Conservation (phyloP, 2,797 vertebrate genomes). For the Takifugu ocellatus region DNA sequence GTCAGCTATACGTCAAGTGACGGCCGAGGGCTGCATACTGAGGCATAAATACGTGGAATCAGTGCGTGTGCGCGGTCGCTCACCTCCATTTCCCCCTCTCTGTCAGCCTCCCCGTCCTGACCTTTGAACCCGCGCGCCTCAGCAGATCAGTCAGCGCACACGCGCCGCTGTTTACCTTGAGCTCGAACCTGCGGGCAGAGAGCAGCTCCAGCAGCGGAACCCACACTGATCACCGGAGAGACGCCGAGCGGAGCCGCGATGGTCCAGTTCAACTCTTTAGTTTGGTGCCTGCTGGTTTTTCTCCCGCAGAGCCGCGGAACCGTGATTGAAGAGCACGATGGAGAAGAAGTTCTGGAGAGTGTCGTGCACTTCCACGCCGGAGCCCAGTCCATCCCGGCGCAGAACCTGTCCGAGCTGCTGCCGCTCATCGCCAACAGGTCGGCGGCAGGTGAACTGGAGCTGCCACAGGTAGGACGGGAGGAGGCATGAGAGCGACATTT, state of each 20-base stretch:
- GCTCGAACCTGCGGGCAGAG: too few relatives aligned
- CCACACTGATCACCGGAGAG: too few relatives aligned
- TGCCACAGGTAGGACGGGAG: slow-evolving; percentile 18
- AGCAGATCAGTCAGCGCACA: not conserved
- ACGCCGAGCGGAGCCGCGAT: slow-evolving; percentile 12
- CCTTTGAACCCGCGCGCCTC: slow-evolving; percentile 56
- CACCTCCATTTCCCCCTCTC: slow-evolving; percentile 19
- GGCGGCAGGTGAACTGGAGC: slow-evolving; percentile 24
- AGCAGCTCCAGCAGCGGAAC: not conserved
- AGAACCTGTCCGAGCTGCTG: slow-evolving; percentile 55
- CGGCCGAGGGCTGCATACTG: not conserved
- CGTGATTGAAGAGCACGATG: not conserved
- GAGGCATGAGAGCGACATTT: too few relatives aligned
- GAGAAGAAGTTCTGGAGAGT: slow-evolving; percentile 37
- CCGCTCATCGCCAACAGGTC: slow-evolving; percentile 49
- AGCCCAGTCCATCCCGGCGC: slow-evolving; percentile 50
- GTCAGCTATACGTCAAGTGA: not conserved
- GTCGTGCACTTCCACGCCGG: slow-evolving; percentile 60
- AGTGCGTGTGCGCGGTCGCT: slow-evolving; percentile 25
- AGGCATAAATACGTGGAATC: slow-evolving; percentile 14
- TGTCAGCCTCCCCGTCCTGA: slow-evolving; percentile 28
- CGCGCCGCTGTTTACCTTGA: not conserved
- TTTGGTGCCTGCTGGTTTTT: slow-evolving; percentile 8
- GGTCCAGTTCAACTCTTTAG: slow-evolving; percentile 3
- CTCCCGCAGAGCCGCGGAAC: not conserved